phyloP scores from a whole-genome alignment of 2,113 vertebrate species.

The Indri indri region DNA sequence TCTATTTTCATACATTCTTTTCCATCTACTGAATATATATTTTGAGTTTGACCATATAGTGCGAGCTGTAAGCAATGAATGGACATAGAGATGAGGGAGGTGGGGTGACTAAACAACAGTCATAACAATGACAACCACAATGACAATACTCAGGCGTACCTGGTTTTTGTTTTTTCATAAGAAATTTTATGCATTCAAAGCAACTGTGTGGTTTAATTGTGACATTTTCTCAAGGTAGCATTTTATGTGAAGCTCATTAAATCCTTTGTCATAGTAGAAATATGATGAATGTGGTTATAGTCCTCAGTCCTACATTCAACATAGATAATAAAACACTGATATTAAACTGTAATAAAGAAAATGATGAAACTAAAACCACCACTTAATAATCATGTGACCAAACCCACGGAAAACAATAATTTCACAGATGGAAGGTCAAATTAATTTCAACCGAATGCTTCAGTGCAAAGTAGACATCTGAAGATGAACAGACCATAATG shows the following conservation, averaged over 20 bases:
- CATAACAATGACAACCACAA: background rate
- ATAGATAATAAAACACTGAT: slow-evolving; percentile 78
- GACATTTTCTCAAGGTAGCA: slow-evolving; percentile 64
- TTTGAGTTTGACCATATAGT: background rate
- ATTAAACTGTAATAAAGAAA: slow-evolving; percentile 82
- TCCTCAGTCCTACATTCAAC: slow-evolving; percentile 50
- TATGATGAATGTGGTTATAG: slow-evolving; percentile 42
- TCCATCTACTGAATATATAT: background rate
- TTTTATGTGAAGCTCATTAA: slow-evolving; percentile 63
- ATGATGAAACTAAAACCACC: slow-evolving; percentile 74
- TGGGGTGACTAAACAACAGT: no score
- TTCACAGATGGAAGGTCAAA: slow-evolving; percentile 85
- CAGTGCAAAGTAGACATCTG: slow-evolving; percentile 63
- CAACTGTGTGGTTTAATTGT: slow-evolving; percentile 33
- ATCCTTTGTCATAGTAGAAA: slow-evolving; percentile 55
- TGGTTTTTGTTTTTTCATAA: background rate
- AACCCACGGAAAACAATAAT: slow-evolving; percentile 79
- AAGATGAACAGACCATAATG: slow-evolving; percentile 80
- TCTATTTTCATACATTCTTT: background rate
- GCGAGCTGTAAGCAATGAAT: background rate
- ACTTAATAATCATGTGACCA: slow-evolving; percentile 80
- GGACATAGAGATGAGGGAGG: background rate
- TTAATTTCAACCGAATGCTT: slow-evolving; percentile 83
- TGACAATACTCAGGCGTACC: background rate
- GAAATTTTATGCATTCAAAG: slow-evolving; percentile 41